Evolutionary conservation across 2,113 vertebrate species (phyloP), one percentile per base, ranked within the genome.

Genomic region (Columbina picui): DNA sequence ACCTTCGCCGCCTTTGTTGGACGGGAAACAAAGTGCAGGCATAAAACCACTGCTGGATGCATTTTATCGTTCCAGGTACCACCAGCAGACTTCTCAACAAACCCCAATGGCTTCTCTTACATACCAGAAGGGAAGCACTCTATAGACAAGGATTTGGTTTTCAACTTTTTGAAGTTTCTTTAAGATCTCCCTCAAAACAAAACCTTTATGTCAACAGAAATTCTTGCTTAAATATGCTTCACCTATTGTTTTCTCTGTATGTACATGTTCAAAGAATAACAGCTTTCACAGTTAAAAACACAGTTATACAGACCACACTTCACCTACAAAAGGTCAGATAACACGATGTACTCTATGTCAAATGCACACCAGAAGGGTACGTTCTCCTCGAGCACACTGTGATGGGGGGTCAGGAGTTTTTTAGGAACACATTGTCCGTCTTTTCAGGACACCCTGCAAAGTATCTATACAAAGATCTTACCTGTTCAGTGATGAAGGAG

Each of bases 401-500:
- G 7, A n/a, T 10, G 26, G 45, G 39, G 11, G 32, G 30, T 0
- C 13, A 9, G 50, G 36, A 84, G 43, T 2, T 26, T 53, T 34
- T 65, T 26, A n/a, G 38, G 68, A 45, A 68, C 6, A 0, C 1
- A 10, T 2, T 30, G 45, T 14, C 49, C 50, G 12, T 11, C 36
- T 53, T 29, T 52, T 14, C 59, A 53, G 41, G 30, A 63, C 55
- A 69, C 23, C 15, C 39, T 49, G 23, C 52, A 19, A 41, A 76
- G 22, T 6, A 10, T 12, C 45, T 50, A 18, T 26, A 50, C 27
- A 43, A 77, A 57, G 78, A 15, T 41, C 97, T 98, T 96, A 99
- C 99, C 98, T 99, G 98, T 91, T 99, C 98, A 8, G 99, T 96
- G 98, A 99, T 99, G 98, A 99, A 99, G 97, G 99, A 99, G 98